Conservation (phyloP, 1,140 invertebrate species). For the Drosophila subpulchrella region DNA sequence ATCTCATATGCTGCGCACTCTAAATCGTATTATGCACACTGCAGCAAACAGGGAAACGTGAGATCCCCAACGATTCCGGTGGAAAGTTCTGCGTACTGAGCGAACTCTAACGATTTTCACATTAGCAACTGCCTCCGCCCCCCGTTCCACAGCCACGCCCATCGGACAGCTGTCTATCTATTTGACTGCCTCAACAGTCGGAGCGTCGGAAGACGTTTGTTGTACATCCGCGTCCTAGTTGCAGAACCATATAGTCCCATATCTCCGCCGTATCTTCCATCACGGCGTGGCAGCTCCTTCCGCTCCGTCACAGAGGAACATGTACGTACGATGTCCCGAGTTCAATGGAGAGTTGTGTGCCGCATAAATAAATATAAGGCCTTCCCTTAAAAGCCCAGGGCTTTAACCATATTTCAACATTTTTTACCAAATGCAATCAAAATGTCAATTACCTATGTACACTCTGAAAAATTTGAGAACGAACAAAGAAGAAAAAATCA, state of each 20-base stretch:
- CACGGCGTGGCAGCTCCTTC: constrained; percentile 57
- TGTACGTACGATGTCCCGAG: not conserved
- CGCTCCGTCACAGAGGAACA: constrained; percentile 34
- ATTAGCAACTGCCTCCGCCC: constrained; percentile 50
- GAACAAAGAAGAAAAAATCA: not conserved
- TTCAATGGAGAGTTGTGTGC: constrained; percentile 21
- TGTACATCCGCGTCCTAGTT: constrained; percentile 48
- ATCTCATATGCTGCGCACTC: constrained; percentile 36
- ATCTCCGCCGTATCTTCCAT: constrained; percentile 26
- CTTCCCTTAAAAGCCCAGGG: not conserved
- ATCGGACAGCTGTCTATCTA: constrained; percentile 62
- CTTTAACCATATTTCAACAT: constrained; percentile 31
- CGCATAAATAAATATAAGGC: constrained; percentile 14
- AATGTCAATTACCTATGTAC: constrained; percentile 11
- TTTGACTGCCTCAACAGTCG: constrained; percentile 58
- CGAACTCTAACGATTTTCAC: constrained; percentile 77
- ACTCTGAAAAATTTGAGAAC: not conserved
- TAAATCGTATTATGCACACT: constrained; percentile 75
- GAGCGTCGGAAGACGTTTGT: constrained; percentile 59
- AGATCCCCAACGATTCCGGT: constrained; percentile 47
- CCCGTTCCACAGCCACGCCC: not conserved
- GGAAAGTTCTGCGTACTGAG: constrained; percentile 44
- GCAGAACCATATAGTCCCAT: constrained; percentile 20
- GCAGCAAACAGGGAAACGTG: constrained; percentile 52
- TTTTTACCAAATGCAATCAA: constrained; percentile 11